phyloP scores from a whole-genome alignment of 2,113 vertebrate genomes.

The Corapipo altera region DNA sequence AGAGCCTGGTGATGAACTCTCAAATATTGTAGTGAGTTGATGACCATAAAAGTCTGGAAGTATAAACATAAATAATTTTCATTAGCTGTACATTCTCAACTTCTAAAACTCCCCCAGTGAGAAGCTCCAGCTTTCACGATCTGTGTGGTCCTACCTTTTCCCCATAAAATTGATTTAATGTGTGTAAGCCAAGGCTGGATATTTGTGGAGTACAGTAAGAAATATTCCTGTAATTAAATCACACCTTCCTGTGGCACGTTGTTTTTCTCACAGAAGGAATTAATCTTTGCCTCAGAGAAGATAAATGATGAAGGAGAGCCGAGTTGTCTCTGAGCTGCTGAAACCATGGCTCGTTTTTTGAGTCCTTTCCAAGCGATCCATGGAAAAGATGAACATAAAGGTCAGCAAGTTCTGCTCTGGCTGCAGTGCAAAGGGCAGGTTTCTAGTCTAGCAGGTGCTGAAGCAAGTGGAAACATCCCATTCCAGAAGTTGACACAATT shows the following conservation, averaged over 20 bases:
- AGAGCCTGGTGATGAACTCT: not conserved
- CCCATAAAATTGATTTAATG: not conserved
- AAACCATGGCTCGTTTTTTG: slow-evolving; percentile 24
- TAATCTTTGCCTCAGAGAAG: not conserved
- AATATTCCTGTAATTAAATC: not conserved
- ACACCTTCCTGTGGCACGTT: not conserved
- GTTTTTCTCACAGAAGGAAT: not conserved
- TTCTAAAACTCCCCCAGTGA: not conserved
- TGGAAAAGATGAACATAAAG: slow-evolving; percentile 53
- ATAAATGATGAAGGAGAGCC: not conserved
- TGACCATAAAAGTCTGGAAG: not conserved
- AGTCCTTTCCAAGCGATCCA: slow-evolving; percentile 25
- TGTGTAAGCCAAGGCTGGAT: not conserved
- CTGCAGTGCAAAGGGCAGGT: slow-evolving; percentile 47
- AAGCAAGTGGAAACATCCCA: slow-evolving; percentile 4
- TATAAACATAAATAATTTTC: not conserved
- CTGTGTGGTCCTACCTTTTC: not conserved
- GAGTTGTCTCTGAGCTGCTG: not conserved
- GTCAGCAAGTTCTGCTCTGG: slow-evolving; percentile 25
- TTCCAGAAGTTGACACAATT: slow-evolving; percentile 31
- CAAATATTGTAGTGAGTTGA: not conserved
- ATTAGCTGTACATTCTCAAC: not conserved
- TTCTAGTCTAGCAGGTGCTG: slow-evolving; percentile 41
- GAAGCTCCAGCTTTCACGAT: not conserved
- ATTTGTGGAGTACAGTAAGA: not conserved